These are phyloP conservation scores for Thaumetopoea pityocampa DNA, from an alignment of 1,140 invertebrate species.

Conservation along the genomic window DNA sequence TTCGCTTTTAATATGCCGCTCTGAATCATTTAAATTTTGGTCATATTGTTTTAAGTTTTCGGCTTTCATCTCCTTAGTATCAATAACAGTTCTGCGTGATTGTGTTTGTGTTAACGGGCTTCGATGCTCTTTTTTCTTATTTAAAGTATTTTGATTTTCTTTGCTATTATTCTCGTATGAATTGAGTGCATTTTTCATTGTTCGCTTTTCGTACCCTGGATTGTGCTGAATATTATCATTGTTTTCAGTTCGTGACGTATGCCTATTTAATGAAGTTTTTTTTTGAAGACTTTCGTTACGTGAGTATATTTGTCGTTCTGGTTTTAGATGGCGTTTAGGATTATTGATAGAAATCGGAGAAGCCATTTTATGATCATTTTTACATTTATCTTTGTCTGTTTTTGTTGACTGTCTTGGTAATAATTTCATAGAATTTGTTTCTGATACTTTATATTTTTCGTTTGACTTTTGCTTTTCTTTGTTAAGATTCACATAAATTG, in stretches of 20 bases:
- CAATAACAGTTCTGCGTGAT: neutral
- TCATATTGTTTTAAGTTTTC: neutral
- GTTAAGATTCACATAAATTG: slow-evolving; percentile 6
- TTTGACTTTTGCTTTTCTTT: slow-evolving; percentile 1
- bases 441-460: neutral
- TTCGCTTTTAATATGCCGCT: neutral
- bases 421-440: neutral
- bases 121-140: neutral
- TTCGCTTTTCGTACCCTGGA: neutral
- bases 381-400: neutral
- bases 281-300: slow-evolving; percentile 4
- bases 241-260: slow-evolving; percentile 1
- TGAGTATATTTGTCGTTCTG: slow-evolving; percentile 9
- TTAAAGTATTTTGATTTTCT: neutral
- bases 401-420: neutral
- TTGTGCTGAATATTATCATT: neutral
- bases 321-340: too few species aligned
- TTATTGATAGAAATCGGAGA: too few species aligned
- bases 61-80: neutral
- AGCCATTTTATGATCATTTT: too few species aligned
- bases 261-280: slow-evolving; percentile 1
- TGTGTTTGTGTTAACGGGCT: slow-evolving; percentile 5
- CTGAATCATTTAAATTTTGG: neutral
- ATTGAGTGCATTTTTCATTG: slow-evolving; percentile 1
- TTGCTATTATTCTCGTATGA: neutral